These are phyloP conservation scores for Calyptomena viridis DNA, from an alignment of 2,113 vertebrate genomes.

Conservation along the genomic window DNA sequence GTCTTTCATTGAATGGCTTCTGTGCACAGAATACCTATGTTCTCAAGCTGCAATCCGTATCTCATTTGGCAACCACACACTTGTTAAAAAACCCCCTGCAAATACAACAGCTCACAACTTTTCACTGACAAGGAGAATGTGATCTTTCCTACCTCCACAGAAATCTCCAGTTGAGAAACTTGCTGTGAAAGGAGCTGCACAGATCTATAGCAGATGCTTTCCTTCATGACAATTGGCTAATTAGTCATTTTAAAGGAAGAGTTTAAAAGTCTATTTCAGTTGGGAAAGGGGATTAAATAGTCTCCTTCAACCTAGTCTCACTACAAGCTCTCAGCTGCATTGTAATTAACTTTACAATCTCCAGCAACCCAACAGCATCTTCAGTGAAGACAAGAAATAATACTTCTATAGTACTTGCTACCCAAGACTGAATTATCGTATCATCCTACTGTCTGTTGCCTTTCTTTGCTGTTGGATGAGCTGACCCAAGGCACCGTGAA, in stretches of 20 bases:
- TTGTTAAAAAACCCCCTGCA: neutral
- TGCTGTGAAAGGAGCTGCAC: neutral
- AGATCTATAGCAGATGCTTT: neutral
- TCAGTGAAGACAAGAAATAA: slow-evolving; percentile 3
- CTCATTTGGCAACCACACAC: neutral
- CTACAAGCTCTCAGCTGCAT: neutral
- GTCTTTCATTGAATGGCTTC: neutral
- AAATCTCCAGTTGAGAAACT: neutral
- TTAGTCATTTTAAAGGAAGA: neutral
- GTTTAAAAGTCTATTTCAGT: neutral
- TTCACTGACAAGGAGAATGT: neutral
- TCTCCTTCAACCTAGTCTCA: neutral
- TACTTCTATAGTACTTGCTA: neutral
- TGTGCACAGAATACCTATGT: neutral
- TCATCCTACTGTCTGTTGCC: neutral
- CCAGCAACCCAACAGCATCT: neutral
- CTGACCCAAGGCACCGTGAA: neutral
- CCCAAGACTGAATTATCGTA: neutral
- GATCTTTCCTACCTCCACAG: neutral
- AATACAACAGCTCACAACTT: neutral
- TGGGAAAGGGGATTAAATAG: neutral
- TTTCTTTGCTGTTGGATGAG: neutral
- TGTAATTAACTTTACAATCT: neutral
- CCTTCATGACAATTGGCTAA: neutral
- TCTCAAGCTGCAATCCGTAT: neutral